Percentiles rank a stretch among this genome's conserved stretches.
Evolutionary conservation across 1,140 invertebrate species (phyloP).

Genomic region (Caerostris darwini): DNA sequence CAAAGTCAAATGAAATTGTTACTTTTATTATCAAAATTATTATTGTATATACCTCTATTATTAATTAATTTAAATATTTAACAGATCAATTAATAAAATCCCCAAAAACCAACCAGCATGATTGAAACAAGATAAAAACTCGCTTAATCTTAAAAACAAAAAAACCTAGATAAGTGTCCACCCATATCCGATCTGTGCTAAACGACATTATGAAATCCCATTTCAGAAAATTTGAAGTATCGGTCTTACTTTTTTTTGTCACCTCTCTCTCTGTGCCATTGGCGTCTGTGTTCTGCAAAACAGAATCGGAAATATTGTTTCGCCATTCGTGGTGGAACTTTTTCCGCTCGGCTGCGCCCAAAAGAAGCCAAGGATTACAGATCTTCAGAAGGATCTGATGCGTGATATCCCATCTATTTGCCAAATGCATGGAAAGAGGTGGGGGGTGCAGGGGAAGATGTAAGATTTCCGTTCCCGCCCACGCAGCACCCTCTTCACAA

Average conservation of each 20-base stretch:
- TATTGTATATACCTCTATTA: no score
- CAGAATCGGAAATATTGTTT: constrained; percentile 47
- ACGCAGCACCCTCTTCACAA: constrained; percentile 41
- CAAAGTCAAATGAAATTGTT: no score
- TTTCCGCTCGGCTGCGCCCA: constrained; percentile 2
- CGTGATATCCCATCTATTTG: constrained; percentile 67
- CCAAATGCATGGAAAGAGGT: constrained; percentile 30
- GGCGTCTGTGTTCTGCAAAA: constrained; percentile 9
- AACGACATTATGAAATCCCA: not conserved
- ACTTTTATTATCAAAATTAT: no score
- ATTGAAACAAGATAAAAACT: no score
- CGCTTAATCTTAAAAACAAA: no score
- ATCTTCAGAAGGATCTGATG: constrained; percentile 41
- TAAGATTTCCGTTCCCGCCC: constrained; percentile 47
- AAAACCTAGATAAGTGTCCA: not conserved
- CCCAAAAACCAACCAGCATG: no score
- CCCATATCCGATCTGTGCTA: not conserved
- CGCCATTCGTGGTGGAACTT: not conserved
- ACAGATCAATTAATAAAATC: no score
- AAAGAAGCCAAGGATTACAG: constrained; percentile 60
- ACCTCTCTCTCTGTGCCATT: constrained; percentile 8
- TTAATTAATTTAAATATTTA: no score
- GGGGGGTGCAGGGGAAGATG: not conserved
- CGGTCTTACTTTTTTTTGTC: not conserved
- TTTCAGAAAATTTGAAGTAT: constrained; percentile 18